Evolutionary conservation across 2,797 vertebrate genomes (phyloP).

Genomic region (Characodon lateralis): DNA sequence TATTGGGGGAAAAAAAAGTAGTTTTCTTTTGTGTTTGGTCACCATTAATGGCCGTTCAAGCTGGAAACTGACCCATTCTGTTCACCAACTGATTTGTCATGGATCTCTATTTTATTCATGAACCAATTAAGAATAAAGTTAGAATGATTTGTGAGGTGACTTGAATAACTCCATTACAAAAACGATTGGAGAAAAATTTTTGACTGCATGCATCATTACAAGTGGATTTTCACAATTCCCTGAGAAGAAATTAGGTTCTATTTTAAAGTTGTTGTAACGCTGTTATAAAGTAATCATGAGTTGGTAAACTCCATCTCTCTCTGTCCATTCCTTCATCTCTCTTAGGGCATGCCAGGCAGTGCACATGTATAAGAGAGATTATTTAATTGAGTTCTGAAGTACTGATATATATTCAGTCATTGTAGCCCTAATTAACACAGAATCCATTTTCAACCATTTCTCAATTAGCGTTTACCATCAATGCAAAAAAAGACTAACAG

Average conservation of each 20-base stretch:
- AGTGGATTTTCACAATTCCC: background rate
- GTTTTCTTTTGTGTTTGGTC: background rate
- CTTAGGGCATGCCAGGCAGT: background rate
- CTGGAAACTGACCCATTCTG: background rate
- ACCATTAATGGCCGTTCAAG: background rate
- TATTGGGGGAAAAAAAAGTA: background rate
- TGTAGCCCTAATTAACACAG: background rate
- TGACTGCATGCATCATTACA: background rate
- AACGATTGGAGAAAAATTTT: background rate
- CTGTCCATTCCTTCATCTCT: background rate
- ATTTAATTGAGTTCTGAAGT: background rate
- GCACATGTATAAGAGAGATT: background rate
- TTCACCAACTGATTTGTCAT: background rate
- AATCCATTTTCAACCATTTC: constrained; percentile 3
- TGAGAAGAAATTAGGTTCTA: background rate
- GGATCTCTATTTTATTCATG: background rate
- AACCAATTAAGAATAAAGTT: background rate
- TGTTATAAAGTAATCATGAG: background rate
- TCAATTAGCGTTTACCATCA: background rate
- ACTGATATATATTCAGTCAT: background rate
- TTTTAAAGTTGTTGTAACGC: background rate
- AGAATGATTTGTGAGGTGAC: background rate
- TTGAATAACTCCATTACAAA: background rate
- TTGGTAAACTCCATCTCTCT: background rate
- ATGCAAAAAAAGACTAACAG: background rate